These are phyloP conservation scores for Periophthalmus modestus DNA, from an alignment of 2,113 vertebrate species.

Conservation along the genomic window DNA sequence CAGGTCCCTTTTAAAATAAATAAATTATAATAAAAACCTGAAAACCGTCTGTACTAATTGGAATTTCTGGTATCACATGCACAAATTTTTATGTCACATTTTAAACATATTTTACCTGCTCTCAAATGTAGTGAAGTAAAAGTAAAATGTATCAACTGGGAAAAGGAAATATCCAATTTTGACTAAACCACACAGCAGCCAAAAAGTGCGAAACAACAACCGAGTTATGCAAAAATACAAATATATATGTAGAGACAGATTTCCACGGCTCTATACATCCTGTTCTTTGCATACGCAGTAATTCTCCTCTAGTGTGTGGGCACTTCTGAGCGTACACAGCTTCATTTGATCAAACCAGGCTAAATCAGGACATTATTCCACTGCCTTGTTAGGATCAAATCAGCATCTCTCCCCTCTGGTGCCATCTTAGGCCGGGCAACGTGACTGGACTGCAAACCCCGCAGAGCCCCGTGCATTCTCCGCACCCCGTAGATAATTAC, in stretches of 20 bases:
- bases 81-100: too few relatives aligned
- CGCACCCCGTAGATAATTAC: slow-evolving; percentile 47
- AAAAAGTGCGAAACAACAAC: too few relatives aligned
- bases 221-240: neutral
- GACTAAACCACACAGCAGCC: too few relatives aligned
- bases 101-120: too few relatives aligned
- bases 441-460: slow-evolving; percentile 53
- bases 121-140: too few relatives aligned
- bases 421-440: slow-evolving; percentile 38
- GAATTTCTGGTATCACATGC: too few relatives aligned
- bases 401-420: slow-evolving; percentile 37
- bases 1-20: too few relatives aligned
- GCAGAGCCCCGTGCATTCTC: slow-evolving; percentile 39
- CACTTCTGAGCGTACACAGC: slow-evolving; percentile 32
- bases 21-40: too few relatives aligned
- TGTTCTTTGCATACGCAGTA: neutral
- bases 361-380: slow-evolving; percentile 49
- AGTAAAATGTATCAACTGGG: too few relatives aligned
- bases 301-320: slow-evolving; percentile 33
- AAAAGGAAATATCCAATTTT: too few relatives aligned
- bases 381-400: slow-evolving; percentile 67
- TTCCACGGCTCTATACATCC: neutral
- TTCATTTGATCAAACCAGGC: slow-evolving; percentile 58
- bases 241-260: too few relatives aligned
- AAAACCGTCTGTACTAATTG: too few relatives aligned